Evolutionary conservation across 2,888 invertebrate species (phyloP).

Genomic region (Gortyna flavago): DNA sequence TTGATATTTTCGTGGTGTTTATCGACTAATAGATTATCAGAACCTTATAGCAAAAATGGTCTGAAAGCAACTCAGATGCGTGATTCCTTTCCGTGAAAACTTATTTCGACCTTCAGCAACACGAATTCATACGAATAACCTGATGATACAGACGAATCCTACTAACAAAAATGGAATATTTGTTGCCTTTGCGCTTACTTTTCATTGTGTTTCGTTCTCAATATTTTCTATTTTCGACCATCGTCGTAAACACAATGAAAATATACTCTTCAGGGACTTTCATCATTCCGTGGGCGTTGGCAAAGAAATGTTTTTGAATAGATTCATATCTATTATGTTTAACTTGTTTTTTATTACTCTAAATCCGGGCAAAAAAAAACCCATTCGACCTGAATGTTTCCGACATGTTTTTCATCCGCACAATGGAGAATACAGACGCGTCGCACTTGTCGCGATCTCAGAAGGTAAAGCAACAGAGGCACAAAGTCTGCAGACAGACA

Average conservation of each 20-base stretch:
- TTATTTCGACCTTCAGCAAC: not conserved
- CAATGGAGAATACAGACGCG: constrained; percentile 42
- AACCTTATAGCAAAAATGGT: not conserved
- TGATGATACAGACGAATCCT: not conserved
- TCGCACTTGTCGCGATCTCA: constrained; percentile 64
- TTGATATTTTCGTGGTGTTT: not conserved
- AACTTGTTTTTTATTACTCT: not conserved
- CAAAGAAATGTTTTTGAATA: not conserved
- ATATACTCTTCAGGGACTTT: not conserved
- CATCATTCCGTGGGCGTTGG: not conserved
- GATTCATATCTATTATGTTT: not conserved
- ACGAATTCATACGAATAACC: not conserved
- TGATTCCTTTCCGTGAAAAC: not conserved
- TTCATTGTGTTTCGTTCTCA: constrained; percentile 9
- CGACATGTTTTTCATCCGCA: constrained; percentile 38
- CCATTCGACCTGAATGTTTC: constrained; percentile 15
- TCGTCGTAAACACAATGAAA: constrained; percentile 15
- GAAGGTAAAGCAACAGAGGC: constrained; percentile 53
- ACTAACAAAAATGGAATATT: not conserved
- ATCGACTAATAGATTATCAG: not conserved
- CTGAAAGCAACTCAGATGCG: not conserved
- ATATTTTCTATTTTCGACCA: constrained; percentile 25
- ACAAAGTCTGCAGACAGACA: constrained; percentile 69
- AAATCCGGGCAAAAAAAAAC: not conserved
- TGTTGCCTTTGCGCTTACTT: not conserved